These are phyloP conservation scores for Yponomeuta sedellus DNA, from an alignment of 2,888 invertebrate genomes.

Conservation along the genomic window DNA sequence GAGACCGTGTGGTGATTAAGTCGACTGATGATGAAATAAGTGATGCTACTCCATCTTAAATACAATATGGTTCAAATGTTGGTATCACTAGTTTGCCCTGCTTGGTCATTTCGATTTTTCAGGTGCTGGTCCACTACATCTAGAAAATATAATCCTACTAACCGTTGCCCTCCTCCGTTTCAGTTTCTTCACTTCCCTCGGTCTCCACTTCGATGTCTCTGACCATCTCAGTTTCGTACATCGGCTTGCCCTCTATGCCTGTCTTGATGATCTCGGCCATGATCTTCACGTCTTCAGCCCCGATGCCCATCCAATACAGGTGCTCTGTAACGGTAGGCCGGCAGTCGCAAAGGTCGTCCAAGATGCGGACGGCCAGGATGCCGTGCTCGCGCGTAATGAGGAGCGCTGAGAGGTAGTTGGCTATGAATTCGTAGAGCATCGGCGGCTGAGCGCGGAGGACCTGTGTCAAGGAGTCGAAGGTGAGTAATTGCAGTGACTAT, in stretches of 20 bases:
- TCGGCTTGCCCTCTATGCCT: conserved; percentile 38
- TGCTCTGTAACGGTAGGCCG: conserved; percentile 54
- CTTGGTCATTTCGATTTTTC: too few relatives aligned
- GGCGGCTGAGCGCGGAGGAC: conserved; percentile 82
- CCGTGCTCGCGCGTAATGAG: conserved; percentile 81
- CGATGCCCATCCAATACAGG: conserved; percentile 44
- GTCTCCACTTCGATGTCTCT: not conserved
- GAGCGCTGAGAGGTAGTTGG: conserved; percentile 83
- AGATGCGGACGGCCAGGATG: conserved; percentile 52
- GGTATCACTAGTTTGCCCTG: too few relatives aligned
- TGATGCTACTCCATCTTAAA: too few relatives aligned
- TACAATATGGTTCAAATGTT: too few relatives aligned
- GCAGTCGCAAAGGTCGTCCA: conserved; percentile 67
- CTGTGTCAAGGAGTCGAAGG: conserved; percentile 37
- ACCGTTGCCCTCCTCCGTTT: conserved; percentile 51
- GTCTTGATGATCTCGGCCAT: conserved; percentile 52
- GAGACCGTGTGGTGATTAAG: too few relatives aligned
- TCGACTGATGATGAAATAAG: too few relatives aligned
- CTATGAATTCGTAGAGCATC: conserved; percentile 80
- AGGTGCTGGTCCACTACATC: not conserved
- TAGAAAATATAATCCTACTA: not conserved
- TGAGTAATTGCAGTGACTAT: too few relatives aligned
- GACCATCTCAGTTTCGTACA: conserved; percentile 19
- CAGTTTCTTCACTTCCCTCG: conserved; percentile 3
- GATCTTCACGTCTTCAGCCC: conserved; percentile 26